Conservation (phyloP, 2,797 vertebrate genomes). For the Thamnophis elegans region DNA sequence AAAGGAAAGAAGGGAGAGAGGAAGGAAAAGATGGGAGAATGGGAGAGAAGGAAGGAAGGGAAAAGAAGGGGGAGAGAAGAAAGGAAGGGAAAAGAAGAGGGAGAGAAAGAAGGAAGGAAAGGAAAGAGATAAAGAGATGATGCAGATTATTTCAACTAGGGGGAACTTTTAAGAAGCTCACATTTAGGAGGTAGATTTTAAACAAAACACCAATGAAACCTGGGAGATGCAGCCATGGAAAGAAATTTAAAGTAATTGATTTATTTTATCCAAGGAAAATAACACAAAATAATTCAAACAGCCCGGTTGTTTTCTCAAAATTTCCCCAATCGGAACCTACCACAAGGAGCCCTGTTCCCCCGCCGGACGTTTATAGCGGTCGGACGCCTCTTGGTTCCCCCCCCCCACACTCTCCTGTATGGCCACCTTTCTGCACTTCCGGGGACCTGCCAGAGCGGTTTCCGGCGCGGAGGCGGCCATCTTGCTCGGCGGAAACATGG, state of each 20-base stretch:
- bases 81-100: no score
- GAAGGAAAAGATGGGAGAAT: neutral
- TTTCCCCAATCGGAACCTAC: neutral
- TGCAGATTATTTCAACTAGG: neutral
- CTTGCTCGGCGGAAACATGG: neutral
- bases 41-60: no score
- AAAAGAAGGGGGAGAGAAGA: no score
- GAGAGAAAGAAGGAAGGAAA: no score
- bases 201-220: neutral
- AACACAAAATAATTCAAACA: neutral
- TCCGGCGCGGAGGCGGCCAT: neutral
- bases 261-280: neutral
- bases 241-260: neutral
- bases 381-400: neutral
- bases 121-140: no score
- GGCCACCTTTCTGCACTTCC: neutral
- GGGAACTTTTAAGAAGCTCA: neutral
- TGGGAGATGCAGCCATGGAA: neutral
- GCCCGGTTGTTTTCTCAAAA: no score
- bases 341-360: rapidly evolving
- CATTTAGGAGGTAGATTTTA: neutral
- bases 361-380: rapidly evolving
- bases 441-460: neutral
- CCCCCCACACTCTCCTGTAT: no score
- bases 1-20: no score